Evolutionary conservation across 2,888 invertebrate genomes (phyloP), one percentile per base, ranked within the genome.

Genomic region (Octodonta nipae): DNA sequence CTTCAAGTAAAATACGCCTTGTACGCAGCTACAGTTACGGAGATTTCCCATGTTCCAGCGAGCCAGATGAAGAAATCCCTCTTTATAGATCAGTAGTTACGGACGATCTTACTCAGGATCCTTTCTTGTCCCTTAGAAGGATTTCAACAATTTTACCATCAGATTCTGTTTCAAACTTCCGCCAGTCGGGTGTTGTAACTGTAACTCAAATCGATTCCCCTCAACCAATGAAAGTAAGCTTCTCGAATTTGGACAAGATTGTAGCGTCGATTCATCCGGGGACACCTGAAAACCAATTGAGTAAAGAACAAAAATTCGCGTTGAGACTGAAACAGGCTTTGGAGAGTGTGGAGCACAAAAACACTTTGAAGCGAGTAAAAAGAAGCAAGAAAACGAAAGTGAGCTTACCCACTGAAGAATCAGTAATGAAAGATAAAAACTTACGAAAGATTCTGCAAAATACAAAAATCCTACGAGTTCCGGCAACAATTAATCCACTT

Each of bases 241-340:
- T 37, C 17, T 49, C 46, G 15, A 54, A 50, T 15, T 26, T 56
- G 14, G 50, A 54, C 8, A 38, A 41, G 12, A 51, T 56, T 16
- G 44, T 48, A 8, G 36, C 34, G 7, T 34, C 41, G 7, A 54
- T 56, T 20, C 51, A 53, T 15, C 44, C 44, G 4, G 43, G 46
- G 11, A 26, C 38, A 3, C 43, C 52, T 1, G 47, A 51, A 29
- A 34, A 38, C 10, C 33, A 47, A 26, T 31, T 56, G 5, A 52
- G 45, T 4, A 50, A 51, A 25, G 54, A 56, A 34, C 51, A 57
- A 33, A 38, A 40, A 26, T 55, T 55, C 30, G 51, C 55, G 7
- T 14, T 49, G 15, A 51, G 49, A 29, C 34, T 56, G 10, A 49
- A 49, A 30, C 33, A 40, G n/a, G 48, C 52, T 7, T 37, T 55